A percentile compares a stretch with the other conserved stretches of the same genome.
Evolutionary conservation across 2,797 vertebrate species (phyloP).

Genomic region (Alfaro cultratus): DNA sequence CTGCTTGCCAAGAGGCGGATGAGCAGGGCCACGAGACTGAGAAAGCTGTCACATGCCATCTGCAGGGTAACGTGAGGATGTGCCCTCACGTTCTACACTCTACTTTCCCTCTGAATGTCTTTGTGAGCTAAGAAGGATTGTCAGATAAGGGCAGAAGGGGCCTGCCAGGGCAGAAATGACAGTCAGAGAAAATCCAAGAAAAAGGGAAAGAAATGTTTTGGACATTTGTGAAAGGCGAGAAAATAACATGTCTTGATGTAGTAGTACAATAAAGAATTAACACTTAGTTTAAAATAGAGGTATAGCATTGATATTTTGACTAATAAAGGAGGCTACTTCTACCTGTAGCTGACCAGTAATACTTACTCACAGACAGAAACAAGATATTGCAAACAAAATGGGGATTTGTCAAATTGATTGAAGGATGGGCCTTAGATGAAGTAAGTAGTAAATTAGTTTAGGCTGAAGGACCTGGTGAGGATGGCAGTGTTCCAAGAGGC

Average conservation of each 20-base stretch:
- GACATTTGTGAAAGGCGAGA: neutral
- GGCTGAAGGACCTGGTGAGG: slow-evolving; percentile 4
- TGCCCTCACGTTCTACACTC: slow-evolving; percentile 50
- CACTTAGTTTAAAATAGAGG: neutral
- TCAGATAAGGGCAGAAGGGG: slow-evolving; percentile 31
- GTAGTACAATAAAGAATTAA: too few relatives aligned
- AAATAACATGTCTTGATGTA: neutral
- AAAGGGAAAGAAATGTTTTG: slow-evolving; percentile 12
- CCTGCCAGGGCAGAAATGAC: slow-evolving; percentile 6
- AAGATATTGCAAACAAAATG: neutral
- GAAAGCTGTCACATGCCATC: slow-evolving; percentile 68
- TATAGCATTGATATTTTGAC: neutral
- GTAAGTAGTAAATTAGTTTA: slow-evolving; percentile 8
- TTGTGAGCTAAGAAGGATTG: slow-evolving; percentile 46
- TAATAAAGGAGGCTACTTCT: neutral
- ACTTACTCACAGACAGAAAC: neutral
- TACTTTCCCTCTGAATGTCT: slow-evolving; percentile 32
- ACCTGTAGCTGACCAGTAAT: neutral
- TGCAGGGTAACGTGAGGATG: slow-evolving; percentile 46
- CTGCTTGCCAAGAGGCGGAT: slow-evolving; percentile 56
- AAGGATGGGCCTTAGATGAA: neutral
- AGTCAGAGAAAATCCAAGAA: slow-evolving; percentile 25
- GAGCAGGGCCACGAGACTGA: slow-evolving; percentile 56
- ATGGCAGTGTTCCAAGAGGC: slow-evolving; percentile 19
- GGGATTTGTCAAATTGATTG: neutral